Percentiles rank a stretch among this genome's conserved stretches.
phyloP scores from a whole-genome alignment of 1,140 invertebrate species.

The Lutraria rhynchaena region DNA sequence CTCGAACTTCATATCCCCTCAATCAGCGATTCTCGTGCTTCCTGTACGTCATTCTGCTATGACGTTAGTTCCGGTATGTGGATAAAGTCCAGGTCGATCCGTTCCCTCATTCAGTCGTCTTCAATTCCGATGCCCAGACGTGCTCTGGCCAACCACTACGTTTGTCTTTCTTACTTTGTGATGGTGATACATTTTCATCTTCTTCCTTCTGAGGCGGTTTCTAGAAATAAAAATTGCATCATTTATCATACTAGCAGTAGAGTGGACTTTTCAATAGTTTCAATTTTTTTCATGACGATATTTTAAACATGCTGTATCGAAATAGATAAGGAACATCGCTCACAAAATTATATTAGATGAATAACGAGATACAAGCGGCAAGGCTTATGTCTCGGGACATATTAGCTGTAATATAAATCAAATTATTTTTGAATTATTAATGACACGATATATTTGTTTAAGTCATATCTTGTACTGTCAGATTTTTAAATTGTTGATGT shows the following conservation, averaged over 20 bases:
- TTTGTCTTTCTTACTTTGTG: constrained; percentile 56
- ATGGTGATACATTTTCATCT: constrained; percentile 56
- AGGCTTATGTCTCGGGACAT: constrained; percentile 12
- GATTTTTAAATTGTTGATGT: constrained; percentile 53
- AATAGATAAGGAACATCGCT: too few relatives aligned
- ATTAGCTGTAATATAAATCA: constrained; percentile 48
- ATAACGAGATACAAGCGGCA: constrained; percentile 26
- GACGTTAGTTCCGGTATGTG: not conserved
- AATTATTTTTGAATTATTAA: constrained; percentile 48
- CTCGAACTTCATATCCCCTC: too few relatives aligned
- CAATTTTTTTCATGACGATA: too few relatives aligned
- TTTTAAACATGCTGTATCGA: too few relatives aligned
- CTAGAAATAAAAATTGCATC: constrained; percentile 44
- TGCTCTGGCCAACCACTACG: constrained; percentile 55
- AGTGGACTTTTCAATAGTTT: too few relatives aligned
- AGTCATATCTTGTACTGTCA: constrained; percentile 39
- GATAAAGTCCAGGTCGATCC: not conserved
- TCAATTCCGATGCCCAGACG: constrained; percentile 59
- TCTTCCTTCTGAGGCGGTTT: constrained; percentile 46
- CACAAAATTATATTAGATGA: constrained; percentile 8
- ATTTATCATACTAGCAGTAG: too few relatives aligned
- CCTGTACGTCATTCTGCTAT: not conserved
- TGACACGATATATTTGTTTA: constrained; percentile 46
- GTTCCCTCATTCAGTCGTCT: constrained; percentile 49
- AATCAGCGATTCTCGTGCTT: not conserved